These are phyloP conservation scores for Cephalotes varians DNA, from an alignment of 2,888 invertebrate genomes.

Conservation along the genomic window DNA sequence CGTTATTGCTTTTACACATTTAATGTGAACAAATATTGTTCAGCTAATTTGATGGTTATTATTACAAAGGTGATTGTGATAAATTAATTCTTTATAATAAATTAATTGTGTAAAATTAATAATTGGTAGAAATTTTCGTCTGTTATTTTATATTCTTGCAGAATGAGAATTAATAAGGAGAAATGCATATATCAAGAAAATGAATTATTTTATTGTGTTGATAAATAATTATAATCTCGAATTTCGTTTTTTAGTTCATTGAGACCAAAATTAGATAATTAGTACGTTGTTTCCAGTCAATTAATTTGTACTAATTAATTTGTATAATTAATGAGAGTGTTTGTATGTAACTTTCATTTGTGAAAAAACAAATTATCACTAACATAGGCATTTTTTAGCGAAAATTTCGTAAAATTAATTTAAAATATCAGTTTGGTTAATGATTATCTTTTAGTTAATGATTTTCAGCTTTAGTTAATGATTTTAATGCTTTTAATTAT, in stretches of 20 bases:
- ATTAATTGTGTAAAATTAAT: not conserved
- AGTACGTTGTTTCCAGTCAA: no score
- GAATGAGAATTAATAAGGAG: not conserved
- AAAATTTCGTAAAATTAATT: slow-evolving; percentile 5
- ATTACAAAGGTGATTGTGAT: not conserved
- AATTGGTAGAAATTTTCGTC: not conserved
- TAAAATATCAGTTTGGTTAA: not conserved
- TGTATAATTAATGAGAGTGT: not conserved
- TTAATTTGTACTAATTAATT: not conserved
- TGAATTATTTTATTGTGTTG: not conserved
- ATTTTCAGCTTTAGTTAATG: no score
- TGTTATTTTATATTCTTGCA: not conserved
- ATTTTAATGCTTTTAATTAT: no score
- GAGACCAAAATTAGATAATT: no score
- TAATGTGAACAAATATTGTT: not conserved
- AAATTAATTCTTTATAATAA: not conserved
- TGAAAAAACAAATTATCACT: not conserved
- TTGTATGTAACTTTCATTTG: not conserved
- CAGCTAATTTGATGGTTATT: not conserved
- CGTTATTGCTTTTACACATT: not conserved
- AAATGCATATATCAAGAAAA: not conserved
- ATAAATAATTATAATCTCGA: not conserved
- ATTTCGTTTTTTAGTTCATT: not conserved
- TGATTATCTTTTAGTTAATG: not conserved
- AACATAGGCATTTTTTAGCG: not conserved